Evolutionary conservation across 2,797 vertebrate species (phyloP).

Genomic region (Cirrhinus molitorella): DNA sequence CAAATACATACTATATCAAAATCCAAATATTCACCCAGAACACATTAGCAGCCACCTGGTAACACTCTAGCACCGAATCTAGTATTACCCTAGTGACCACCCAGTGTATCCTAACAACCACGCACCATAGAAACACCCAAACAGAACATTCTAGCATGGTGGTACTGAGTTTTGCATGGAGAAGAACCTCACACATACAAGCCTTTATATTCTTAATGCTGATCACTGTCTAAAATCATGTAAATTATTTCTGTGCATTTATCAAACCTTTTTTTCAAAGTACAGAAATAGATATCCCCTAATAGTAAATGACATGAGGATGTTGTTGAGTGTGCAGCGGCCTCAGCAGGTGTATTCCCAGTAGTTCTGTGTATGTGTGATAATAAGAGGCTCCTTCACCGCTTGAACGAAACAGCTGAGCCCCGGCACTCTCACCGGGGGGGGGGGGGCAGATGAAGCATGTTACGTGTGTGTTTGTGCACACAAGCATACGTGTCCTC

Average conservation of each 20-base stretch:
- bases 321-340: not conserved
- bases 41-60: too few relatives aligned
- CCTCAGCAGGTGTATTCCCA: conserved; percentile 18
- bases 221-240: not conserved
- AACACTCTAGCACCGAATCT: not conserved
- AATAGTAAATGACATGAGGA: not conserved
- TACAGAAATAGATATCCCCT: not conserved
- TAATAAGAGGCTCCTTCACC: conserved; percentile 49
- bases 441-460: conserved; percentile 1
- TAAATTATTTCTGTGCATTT: not conserved
- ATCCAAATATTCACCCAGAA: not conserved
- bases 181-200: not conserved
- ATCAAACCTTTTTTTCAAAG: not conserved
- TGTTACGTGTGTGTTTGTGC: conserved; percentile 31
- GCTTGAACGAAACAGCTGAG: conserved; percentile 54
- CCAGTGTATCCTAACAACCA: too few relatives aligned
- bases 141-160: not conserved
- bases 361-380: conserved; percentile 32
- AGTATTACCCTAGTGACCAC: not conserved
- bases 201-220: not conserved
- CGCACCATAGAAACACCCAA: too few relatives aligned
- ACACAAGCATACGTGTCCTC: conserved; percentile 2
- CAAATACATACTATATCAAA: not conserved
- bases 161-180: not conserved
- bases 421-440: conserved; percentile 33